Evolutionary conservation across 2,797 vertebrate species (phyloP).

Genomic region (Pseudomugil tenellus): DNA sequence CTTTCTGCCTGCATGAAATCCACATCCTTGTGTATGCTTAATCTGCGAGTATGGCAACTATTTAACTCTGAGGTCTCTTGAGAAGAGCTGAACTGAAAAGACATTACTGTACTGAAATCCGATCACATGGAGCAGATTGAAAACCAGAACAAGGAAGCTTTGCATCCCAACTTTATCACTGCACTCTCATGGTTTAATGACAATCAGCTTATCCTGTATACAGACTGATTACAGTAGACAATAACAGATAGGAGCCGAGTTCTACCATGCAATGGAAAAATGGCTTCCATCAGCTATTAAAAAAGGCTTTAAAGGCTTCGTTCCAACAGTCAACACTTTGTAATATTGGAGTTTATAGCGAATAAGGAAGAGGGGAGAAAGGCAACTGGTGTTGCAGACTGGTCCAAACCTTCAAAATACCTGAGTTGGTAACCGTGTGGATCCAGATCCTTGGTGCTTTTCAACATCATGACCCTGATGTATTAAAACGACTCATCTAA

Average conservation of each 20-base stretch:
- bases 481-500: slow-evolving; percentile 5
- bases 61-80: too few relatives aligned
- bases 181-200: background rate
- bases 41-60: background rate
- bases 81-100: background rate
- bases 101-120: too few relatives aligned
- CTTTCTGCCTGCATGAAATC: too few relatives aligned
- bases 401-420: background rate
- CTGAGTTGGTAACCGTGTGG: slow-evolving; percentile 1
- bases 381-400: background rate
- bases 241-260: background rate
- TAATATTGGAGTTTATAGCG: background rate
- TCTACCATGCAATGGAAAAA: slow-evolving; percentile 10
- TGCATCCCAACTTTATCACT: background rate
- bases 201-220: background rate
- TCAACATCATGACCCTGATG: background rate
- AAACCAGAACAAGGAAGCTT: background rate
- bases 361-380: too few relatives aligned
- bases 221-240: background rate
- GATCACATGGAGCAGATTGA: background rate
- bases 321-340: background rate
- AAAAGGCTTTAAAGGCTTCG: background rate
- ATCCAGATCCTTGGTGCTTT: background rate
- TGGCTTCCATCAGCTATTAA: too few relatives aligned
- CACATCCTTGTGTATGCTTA: background rate